Evolutionary conservation across 2,888 invertebrate genomes (phyloP).

Genomic region (Harmothoe impar): DNA sequence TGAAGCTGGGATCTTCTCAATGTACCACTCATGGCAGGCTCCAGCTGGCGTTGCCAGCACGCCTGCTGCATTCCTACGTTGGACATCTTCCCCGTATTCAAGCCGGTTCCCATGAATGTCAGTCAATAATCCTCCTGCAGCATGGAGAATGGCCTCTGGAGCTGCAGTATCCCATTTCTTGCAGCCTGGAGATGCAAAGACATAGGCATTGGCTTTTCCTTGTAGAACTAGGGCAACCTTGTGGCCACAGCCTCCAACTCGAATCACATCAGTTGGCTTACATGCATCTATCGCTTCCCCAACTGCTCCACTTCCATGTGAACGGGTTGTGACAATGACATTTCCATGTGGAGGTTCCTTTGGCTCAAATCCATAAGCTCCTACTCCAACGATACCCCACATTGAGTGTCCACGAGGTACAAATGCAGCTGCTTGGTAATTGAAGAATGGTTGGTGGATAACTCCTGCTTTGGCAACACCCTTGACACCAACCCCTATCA

Average conservation of each 20-base stretch:
- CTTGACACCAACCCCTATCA: conserved; percentile 96
- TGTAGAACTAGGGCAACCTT: conserved; percentile 93
- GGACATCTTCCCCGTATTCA: conserved; percentile 87
- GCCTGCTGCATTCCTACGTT: conserved; percentile 89
- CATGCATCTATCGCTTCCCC: conserved; percentile 92
- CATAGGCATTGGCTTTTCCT: conserved; percentile 97
- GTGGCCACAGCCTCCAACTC: conserved; percentile 98
- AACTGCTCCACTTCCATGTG: conserved; percentile 93
- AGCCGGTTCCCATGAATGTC: conserved; percentile 88
- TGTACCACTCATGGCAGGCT: conserved; percentile 89
- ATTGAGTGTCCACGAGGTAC: conserved; percentile 91
- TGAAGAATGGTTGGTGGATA: conserved; percentile 98
- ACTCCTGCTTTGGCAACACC: conserved; percentile 96
- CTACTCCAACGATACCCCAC: conserved; percentile 94
- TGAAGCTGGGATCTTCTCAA: conserved; percentile 88
- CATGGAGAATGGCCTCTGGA: conserved; percentile 94
- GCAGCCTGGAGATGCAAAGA: conserved; percentile 96
- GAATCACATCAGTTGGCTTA: conserved; percentile 90
- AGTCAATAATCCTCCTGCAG: conserved; percentile 94
- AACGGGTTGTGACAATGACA: conserved; percentile 96
- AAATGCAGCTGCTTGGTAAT: conserved; percentile 83
- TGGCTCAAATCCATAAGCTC: conserved; percentile 77
- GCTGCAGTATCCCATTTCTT: conserved; percentile 99
- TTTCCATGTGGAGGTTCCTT: conserved; percentile 85
- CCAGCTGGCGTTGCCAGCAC: conserved; percentile 93